Conservation (phyloP, 2,113 vertebrate species). For the Passerina amoena region DNA sequence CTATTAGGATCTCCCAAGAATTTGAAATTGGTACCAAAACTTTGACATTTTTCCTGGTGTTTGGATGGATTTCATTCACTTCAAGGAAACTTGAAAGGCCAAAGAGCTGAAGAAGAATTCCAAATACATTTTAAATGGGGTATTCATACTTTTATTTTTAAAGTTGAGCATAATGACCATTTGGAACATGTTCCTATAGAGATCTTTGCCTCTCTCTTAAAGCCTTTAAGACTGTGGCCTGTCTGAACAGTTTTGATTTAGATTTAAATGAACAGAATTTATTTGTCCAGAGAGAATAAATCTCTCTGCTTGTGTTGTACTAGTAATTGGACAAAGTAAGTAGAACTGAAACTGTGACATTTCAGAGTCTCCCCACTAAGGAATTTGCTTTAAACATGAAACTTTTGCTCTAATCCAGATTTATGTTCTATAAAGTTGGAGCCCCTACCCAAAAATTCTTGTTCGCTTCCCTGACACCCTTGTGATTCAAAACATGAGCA, state of each 20-base stretch:
- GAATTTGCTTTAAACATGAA: not conserved
- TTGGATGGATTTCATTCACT: not conserved
- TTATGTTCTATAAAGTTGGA: not conserved
- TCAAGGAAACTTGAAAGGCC: not conserved
- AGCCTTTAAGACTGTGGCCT: not conserved
- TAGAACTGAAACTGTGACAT: not conserved
- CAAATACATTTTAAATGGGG: not conserved
- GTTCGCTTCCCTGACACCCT: not conserved
- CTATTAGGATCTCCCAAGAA: not conserved
- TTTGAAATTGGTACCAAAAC: not conserved
- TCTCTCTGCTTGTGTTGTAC: not conserved
- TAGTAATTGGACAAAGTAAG: not conserved
- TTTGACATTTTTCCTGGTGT: not conserved
- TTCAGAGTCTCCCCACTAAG: not conserved
- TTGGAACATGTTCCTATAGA: not conserved
- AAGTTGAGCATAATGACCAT: not conserved
- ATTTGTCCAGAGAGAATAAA: not conserved
- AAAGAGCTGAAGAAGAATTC: not conserved
- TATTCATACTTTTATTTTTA: not conserved
- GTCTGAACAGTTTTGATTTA: not conserved
- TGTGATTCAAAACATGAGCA: not conserved
- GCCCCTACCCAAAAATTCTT: fast-evolving
- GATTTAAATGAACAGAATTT: not conserved
- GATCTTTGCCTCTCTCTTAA: not conserved
- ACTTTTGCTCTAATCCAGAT: not conserved